Base-by-base conservation (phyloP, 2,113 vertebrate genomes). In the Penelope pileata region DNA sequence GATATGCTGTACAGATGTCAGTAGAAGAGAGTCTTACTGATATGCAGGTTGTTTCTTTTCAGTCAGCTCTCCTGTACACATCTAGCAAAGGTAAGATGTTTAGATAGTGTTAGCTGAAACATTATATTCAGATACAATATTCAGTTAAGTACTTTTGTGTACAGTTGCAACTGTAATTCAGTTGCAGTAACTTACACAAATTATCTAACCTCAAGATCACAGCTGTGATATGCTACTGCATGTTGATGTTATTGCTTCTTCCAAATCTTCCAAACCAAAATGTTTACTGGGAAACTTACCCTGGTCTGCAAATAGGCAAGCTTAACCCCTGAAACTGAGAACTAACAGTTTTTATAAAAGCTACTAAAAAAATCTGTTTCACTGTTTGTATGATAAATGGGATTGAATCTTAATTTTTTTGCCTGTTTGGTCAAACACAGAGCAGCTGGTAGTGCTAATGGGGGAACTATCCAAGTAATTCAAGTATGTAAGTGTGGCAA, bases 1-100 rank as follows among this genome's bases (percentile, higher is more conserved):
- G 99, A 24, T 99, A 99, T 4, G 99, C 99, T 5, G 99, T 99
- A 58, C 99, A 99, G 82, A 99, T 99, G 99, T 99, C 99, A 42
- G 99, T 99, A 18, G 99, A 99, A 59, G 99, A 99, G 92, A 99
- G 97, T 94, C 98, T 99, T 40, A 97, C 98, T 32, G 99, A 99
- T 91, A 98, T 98, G 97, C 99, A 99, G 38, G 96, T 98, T 7
- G 99, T 99, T 89, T 99, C 99, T 60, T 99, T 99, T 95, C 99
- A 99, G 97, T 99, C 99, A 8, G 99, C 99, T 5, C 98, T 99
- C 59, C 98, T 99, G 23, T 99, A 99, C 97, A 99, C 99, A 2
- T 99, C 99, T 92, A 99, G 99, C 97, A 99, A 99, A 99, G 99
- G 99, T 99, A 94, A 87, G 75, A 14, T 18, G 5, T 3, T 2